Percentiles rank a stretch among this genome's conserved stretches.
Evolutionary conservation across 2,113 vertebrate species (phyloP).

Genomic region (Prinia subflava): DNA sequence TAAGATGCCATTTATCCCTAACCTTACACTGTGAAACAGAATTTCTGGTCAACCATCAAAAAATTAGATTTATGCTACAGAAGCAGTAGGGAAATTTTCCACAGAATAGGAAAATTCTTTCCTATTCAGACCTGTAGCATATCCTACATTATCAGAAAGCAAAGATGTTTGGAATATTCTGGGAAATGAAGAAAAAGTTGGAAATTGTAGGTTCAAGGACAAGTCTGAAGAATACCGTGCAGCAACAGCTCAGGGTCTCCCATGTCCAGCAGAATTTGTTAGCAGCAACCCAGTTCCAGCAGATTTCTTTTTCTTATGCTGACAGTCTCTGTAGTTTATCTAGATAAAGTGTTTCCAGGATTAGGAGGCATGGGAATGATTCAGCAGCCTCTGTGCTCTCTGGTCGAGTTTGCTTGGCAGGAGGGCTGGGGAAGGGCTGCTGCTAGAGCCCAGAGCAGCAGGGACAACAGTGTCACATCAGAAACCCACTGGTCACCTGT

Average conservation of each 20-base stretch:
- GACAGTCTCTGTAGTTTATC: neutral
- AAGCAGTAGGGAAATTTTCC: neutral
- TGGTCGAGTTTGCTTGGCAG: fast-evolving
- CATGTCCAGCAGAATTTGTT: neutral
- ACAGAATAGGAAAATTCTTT: neutral
- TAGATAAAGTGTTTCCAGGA: neutral
- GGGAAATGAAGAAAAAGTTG: neutral
- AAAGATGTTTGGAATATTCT: neutral
- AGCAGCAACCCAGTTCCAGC: neutral
- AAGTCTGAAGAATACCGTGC: neutral
- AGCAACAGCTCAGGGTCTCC: neutral
- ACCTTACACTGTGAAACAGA: neutral
- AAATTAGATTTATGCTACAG: neutral
- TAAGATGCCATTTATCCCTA: neutral
- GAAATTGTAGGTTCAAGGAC: neutral
- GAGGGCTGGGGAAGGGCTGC: neutral
- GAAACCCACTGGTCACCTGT: fast-evolving
- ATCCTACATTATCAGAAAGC: neutral
- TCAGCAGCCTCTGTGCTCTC: neutral
- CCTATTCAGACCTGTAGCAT: neutral
- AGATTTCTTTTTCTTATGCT: neutral
- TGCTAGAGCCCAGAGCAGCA: fast-evolving
- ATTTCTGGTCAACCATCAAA: neutral
- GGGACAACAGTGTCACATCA: fast-evolving
- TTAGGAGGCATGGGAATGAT: neutral